These are phyloP conservation scores for Montipora foliosa DNA, from an alignment of 64 coral and sea anemone genomes.

Conservation along the genomic window DNA sequence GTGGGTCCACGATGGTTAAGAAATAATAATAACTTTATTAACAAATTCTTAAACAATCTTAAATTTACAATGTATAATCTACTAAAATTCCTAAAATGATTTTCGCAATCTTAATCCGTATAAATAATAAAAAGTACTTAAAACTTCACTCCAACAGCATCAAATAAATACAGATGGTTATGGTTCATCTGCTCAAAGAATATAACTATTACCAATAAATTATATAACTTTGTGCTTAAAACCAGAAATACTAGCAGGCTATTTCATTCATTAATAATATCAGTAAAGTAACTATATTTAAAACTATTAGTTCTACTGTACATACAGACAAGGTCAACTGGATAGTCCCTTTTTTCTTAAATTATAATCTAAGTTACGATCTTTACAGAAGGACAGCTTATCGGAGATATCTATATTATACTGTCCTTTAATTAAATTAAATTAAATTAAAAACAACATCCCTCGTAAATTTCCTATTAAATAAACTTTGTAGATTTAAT, in stretches of 20 bases:
- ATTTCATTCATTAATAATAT: background rate
- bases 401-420: background rate
- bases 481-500: background rate
- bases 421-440: background rate
- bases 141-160: too few relatives aligned
- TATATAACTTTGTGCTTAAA: background rate
- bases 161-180: too few relatives aligned
- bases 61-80: too few relatives aligned
- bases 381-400: conserved; percentile 5
- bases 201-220: background rate
- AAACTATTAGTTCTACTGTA: background rate
- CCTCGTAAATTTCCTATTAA: background rate
- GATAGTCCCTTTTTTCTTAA: background rate
- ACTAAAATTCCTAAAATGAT: too few relatives aligned
- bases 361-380: conserved; percentile 4
- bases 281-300: background rate
- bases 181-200: too few relatives aligned
- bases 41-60: too few relatives aligned
- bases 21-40: too few relatives aligned
- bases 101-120: too few relatives aligned
- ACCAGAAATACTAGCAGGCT: background rate
- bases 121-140: too few relatives aligned
- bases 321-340: conserved; percentile 1
- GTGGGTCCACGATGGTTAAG: too few relatives aligned
- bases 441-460: conserved; percentile 9